Evolutionary conservation across 2,888 invertebrate genomes (phyloP).

Genomic region (Hirtodrosophila duncani): DNA sequence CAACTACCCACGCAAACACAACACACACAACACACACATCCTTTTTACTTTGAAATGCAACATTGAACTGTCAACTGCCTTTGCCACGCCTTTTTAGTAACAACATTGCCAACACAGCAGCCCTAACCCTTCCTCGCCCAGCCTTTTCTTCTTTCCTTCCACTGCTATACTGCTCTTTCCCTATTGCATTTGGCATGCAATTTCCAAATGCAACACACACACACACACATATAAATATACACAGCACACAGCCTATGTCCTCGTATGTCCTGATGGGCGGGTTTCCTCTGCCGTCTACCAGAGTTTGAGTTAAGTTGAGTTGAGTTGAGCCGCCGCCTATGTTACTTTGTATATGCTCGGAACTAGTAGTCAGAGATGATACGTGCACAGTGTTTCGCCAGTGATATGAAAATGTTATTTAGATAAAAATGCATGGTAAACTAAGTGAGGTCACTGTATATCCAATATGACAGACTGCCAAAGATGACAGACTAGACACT

Average conservation of each 20-base stretch:
- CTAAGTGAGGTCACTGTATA: too few relatives aligned
- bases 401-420: too few relatives aligned
- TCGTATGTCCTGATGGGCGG: not conserved
- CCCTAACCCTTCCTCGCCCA: slow-evolving; percentile 3
- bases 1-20: slow-evolving; percentile 3
- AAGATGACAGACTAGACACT: too few relatives aligned
- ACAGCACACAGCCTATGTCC: slow-evolving; percentile 24
- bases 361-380: too few relatives aligned
- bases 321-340: slow-evolving; percentile 2
- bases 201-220: slow-evolving; percentile 54
- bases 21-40: slow-evolving; percentile 25
- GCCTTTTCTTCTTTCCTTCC: not conserved
- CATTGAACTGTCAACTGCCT: slow-evolving; percentile 68
- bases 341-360: slow-evolving; percentile 26
- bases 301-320: slow-evolving; percentile 1
- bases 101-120: not conserved
- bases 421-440: too few relatives aligned
- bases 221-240: too few relatives aligned
- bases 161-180: slow-evolving; percentile 8
- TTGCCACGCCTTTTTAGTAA: too few relatives aligned
- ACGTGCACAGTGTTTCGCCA: too few relatives aligned
- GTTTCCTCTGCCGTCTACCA: too few relatives aligned
- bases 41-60: slow-evolving; percentile 55
- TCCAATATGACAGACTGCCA: too few relatives aligned
- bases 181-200: slow-evolving; percentile 63